Evolutionary conservation across 2,113 vertebrate genomes (phyloP).

Genomic region (Thermophis baileyi): DNA sequence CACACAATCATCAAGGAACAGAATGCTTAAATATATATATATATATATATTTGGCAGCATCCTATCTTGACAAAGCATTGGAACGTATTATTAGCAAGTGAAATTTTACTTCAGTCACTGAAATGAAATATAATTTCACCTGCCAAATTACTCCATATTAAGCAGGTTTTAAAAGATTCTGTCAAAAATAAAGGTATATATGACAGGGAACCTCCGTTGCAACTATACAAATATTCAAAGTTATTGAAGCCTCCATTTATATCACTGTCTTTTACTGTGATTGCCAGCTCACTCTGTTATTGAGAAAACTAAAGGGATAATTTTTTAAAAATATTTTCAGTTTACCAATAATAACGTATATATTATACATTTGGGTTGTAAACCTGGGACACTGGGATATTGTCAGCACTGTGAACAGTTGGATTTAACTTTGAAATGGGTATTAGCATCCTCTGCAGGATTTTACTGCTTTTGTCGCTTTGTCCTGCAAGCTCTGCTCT

Average conservation of each 20-base stretch:
- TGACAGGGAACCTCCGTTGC: background rate
- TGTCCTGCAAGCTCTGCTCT: background rate
- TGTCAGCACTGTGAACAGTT: background rate
- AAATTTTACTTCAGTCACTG: background rate
- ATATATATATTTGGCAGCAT: background rate
- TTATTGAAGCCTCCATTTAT: background rate
- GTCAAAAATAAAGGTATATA: background rate
- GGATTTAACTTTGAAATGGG: background rate
- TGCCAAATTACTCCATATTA: background rate
- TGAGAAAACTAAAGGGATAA: background rate
- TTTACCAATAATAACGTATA: background rate
- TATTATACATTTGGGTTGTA: background rate
- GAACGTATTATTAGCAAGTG: background rate
- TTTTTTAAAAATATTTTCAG: background rate
- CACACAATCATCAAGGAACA: background rate
- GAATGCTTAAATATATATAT: background rate
- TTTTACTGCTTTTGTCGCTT: background rate
- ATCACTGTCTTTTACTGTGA: background rate
- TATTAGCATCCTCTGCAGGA: background rate
- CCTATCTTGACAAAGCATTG: background rate
- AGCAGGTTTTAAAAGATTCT: background rate
- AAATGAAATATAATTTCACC: background rate
- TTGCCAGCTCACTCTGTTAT: background rate
- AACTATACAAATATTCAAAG: background rate
- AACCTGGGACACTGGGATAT: background rate